phyloP scores from a whole-genome alignment of 2,888 invertebrate genomes.

The Meteorus cinctellus region DNA sequence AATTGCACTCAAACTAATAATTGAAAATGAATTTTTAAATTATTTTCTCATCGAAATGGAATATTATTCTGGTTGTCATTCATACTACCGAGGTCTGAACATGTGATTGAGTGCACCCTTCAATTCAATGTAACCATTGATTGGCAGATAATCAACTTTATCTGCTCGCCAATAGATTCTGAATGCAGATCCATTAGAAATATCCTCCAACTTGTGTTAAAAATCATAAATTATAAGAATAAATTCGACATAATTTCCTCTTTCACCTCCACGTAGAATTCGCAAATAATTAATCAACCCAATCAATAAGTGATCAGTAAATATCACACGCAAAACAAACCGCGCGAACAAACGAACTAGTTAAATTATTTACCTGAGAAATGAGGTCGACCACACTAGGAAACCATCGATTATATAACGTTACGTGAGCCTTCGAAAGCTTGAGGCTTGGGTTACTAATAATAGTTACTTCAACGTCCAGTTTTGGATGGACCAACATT shows the following conservation, averaged over 20 bases:
- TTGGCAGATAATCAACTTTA: constrained; percentile 53
- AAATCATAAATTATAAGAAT: neutral
- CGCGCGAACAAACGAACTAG: neutral
- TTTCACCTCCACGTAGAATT: neutral
- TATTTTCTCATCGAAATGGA: neutral
- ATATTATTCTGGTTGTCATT: neutral
- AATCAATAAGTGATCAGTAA: neutral
- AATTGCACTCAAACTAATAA: too few species aligned
- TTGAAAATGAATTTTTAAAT: neutral
- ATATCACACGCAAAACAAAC: constrained; percentile 1
- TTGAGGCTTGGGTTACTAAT: constrained; percentile 58
- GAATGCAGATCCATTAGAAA: constrained; percentile 52
- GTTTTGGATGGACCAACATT: constrained; percentile 47
- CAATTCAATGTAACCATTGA: constrained; percentile 57
- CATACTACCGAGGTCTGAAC: constrained; percentile 51
- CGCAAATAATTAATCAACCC: neutral
- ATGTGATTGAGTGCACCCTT: constrained; percentile 57
- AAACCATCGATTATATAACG: constrained; percentile 49
- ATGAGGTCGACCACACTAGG: constrained; percentile 51
- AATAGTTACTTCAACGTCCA: constrained; percentile 54
- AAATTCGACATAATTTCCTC: neutral
- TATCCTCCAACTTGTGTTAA: constrained; percentile 7
- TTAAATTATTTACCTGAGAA: constrained; percentile 49
- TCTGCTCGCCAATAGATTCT: constrained; percentile 59
- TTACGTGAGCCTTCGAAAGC: constrained; percentile 48